A percentile compares a stretch with the other conserved stretches of the same genome.
Conservation (phyloP, 2,888 invertebrate species). For the Meteorus cinctellus region DNA sequence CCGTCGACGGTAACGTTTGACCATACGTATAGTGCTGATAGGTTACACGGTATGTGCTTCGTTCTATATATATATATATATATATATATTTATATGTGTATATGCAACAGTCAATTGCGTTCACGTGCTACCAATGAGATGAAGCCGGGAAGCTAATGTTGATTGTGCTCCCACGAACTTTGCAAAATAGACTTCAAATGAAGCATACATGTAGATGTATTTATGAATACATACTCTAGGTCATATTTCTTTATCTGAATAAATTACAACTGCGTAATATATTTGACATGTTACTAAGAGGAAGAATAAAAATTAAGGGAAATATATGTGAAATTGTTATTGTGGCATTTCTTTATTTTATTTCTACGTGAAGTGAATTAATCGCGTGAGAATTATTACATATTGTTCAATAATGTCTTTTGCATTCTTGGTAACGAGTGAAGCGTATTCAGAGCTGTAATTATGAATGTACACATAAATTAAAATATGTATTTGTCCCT, state of each 20-base stretch:
- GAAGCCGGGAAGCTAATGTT: slow-evolving; percentile 39
- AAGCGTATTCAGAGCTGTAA: background rate
- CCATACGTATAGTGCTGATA: slow-evolving; percentile 29
- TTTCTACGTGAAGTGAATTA: slow-evolving; percentile 2
- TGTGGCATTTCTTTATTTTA: background rate
- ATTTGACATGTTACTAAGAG: background rate
- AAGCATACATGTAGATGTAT: slow-evolving; percentile 8
- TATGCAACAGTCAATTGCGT: slow-evolving; percentile 35
- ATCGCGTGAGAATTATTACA: slow-evolving; percentile 7
- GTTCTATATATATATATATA: background rate
- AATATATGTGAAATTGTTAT: background rate
- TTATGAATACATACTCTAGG: slow-evolving; percentile 10
- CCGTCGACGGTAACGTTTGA: slow-evolving; percentile 24
- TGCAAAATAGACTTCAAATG: slow-evolving; percentile 17
- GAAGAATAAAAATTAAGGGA: background rate
- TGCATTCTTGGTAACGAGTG: background rate
- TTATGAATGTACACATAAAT: background rate
- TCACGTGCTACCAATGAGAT: slow-evolving; percentile 43
- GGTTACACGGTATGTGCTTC: slow-evolving; percentile 37
- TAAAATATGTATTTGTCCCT: slow-evolving; percentile 20
- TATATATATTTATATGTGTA: background rate
- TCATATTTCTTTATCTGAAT: slow-evolving; percentile 9
- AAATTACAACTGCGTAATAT: background rate
- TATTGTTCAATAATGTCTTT: background rate
- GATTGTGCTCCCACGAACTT: slow-evolving; percentile 44